Evolutionary conservation across 2,797 vertebrate species (phyloP), one percentile per base, ranked within the genome.

Genomic region (Tragelaphus oryx): DNA sequence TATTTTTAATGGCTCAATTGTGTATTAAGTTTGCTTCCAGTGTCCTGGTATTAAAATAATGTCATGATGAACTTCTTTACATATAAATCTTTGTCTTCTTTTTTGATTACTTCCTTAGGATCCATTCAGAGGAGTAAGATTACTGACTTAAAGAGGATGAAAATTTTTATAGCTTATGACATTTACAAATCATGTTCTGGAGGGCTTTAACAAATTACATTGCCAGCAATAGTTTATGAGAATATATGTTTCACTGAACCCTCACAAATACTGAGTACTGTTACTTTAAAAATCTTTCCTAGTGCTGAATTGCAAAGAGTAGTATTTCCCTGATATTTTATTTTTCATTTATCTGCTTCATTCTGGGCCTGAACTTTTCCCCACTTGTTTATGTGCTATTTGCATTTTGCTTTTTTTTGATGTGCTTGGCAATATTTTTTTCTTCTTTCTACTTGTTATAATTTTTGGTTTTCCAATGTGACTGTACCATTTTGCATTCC

Each of bases 171-270:
- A 71, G 80, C 60, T 91, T 41, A 33, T 83, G 95, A 86, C 68
- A 95, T 84, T 95, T 96, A 94, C 75, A 96, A 97, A 93, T 96
- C 83, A 93, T n/a, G n/a, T 89, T 94, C 68, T 54, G 5, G 75
- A 83, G 28, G n/a, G 46, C 79, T 91, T 83, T 92, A 91, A 86
- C 94, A 93, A 96, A 95, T 81, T 90, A 46, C 17, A 68, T 75
- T 71, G 82, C 83, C 50, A 62, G 41, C 55, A 57, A 13, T 48
- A 92, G 59, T 95, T 93, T 75, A 52, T 79, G 96, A 96, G 79
- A 94, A 83, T 76, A 10, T 79, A 57, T 48, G 79, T 89, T n/a
- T 90, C 60, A 9, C 33, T 26, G 78, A 80, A 52, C 46, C 55
- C 52, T 95, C 82, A 44, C 71, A 68, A 54, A 48, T 59, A 68